phyloP scores from a whole-genome alignment of 2,888 invertebrate species.

The Acronicta alni region DNA sequence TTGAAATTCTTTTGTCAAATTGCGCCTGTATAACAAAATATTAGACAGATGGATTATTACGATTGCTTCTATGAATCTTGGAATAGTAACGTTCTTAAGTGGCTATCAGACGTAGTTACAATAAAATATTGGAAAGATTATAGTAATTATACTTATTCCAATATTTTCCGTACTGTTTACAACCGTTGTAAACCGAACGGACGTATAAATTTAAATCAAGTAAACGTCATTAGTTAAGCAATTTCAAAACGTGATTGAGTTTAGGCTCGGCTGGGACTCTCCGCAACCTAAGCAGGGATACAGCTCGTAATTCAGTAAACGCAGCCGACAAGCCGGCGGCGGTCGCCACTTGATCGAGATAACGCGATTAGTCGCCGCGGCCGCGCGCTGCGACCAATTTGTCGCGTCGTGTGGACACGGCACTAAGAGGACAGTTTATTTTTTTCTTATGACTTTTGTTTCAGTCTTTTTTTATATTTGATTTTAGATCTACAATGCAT shows the following conservation, averaged over 20 bases:
- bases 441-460: neutral
- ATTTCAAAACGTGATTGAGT: slow-evolving; percentile 32
- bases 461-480: neutral
- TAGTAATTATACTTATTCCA: too few species aligned
- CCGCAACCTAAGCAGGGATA: slow-evolving; percentile 18
- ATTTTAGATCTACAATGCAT: too few species aligned
- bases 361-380: slow-evolving; percentile 55
- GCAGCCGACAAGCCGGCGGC: slow-evolving; percentile 40
- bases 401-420: slow-evolving; percentile 36
- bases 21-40: too few species aligned
- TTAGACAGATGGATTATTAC: too few species aligned
- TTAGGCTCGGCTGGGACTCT: slow-evolving; percentile 14
- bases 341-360: slow-evolving; percentile 55
- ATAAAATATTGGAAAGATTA: too few species aligned
- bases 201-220: neutral
- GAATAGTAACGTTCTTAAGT: too few species aligned
- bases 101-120: too few species aligned
- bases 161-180: too few species aligned
- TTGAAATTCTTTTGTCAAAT: too few species aligned
- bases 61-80: too few species aligned
- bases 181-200: too few species aligned
- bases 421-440: neutral
- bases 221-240: slow-evolving; percentile 10
- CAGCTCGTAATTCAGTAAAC: slow-evolving; percentile 37
- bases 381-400: slow-evolving; percentile 53